These are phyloP conservation scores for Epicauta chinensis DNA, from an alignment of 1,140 invertebrate genomes.

Conservation along the genomic window DNA sequence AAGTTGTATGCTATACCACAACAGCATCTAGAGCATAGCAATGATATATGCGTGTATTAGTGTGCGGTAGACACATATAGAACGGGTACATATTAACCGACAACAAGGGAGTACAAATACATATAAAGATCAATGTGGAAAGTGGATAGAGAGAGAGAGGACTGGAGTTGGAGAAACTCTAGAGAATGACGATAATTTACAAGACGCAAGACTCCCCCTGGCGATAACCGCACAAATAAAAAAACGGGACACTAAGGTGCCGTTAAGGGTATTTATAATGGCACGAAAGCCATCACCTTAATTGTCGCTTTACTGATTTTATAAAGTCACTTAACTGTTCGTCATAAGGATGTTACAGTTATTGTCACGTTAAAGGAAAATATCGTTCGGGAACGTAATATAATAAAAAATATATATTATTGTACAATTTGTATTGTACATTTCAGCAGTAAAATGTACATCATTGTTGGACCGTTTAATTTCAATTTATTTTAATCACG, in stretches of 20 bases:
- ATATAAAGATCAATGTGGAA: too few relatives aligned
- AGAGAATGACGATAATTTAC: too few relatives aligned
- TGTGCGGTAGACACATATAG: too few relatives aligned
- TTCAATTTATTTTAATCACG: constrained; percentile 15
- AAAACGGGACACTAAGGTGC: constrained; percentile 10
- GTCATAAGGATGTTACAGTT: constrained; percentile 10
- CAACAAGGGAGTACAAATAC: too few relatives aligned
- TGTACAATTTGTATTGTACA: too few relatives aligned
- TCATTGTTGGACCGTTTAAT: constrained; percentile 9
- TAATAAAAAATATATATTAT: too few relatives aligned
- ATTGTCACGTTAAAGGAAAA: constrained; percentile 9
- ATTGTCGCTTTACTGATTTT: constrained; percentile 16
- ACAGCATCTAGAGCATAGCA: too few relatives aligned
- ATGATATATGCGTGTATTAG: too few relatives aligned
- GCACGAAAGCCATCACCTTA: constrained; percentile 13
- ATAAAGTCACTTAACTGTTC: constrained; percentile 11
- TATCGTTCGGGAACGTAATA: constrained; percentile 10
- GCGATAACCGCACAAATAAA: constrained; percentile 8
- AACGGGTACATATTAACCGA: too few relatives aligned
- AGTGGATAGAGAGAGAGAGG: too few relatives aligned
- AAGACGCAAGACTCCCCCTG: constrained; percentile 5
- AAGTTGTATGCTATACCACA: too few relatives aligned
- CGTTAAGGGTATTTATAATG: constrained; percentile 11
- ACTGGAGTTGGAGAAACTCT: too few relatives aligned
- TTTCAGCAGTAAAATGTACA: background rate